Evolutionary conservation across 2,888 invertebrate species (phyloP).

Genomic region (Cacoxenus indagator): DNA sequence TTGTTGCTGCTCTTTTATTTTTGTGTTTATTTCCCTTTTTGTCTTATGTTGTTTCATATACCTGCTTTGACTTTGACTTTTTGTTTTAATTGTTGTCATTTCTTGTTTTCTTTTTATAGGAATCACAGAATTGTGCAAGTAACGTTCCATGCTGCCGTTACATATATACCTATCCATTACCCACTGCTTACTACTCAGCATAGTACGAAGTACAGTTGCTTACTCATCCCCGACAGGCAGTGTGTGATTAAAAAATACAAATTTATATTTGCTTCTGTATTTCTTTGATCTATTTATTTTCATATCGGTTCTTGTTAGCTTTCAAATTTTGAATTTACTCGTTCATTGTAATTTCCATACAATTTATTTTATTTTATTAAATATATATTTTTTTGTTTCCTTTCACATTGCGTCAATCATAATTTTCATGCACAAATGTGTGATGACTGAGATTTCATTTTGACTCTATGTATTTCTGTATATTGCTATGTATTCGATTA

Average conservation of each 20-base stretch:
- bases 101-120: slow-evolving; percentile 37
- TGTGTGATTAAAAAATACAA: not conserved
- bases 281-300: not conserved
- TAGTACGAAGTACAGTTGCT: too few relatives aligned
- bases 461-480: slow-evolving; percentile 22
- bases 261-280: too few relatives aligned
- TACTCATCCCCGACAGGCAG: not conserved
- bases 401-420: not conserved
- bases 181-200: too few relatives aligned
- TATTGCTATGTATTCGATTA: slow-evolving; percentile 20
- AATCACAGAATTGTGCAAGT: slow-evolving; percentile 57
- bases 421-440: slow-evolving; percentile 27
- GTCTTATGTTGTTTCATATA: not conserved
- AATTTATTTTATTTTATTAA: not conserved
- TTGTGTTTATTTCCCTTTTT: not conserved
- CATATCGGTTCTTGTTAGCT: slow-evolving; percentile 14
- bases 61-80: not conserved
- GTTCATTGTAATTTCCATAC: not conserved
- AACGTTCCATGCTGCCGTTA: too few relatives aligned
- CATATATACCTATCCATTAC: too few relatives aligned
- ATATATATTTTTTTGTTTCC: slow-evolving; percentile 13
- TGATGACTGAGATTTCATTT: too few relatives aligned
- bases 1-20: not conserved
- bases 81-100: not conserved
- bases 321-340: slow-evolving; percentile 7